Evolutionary conservation across 2,797 vertebrate genomes (phyloP).

Genomic region (Channa striata): DNA sequence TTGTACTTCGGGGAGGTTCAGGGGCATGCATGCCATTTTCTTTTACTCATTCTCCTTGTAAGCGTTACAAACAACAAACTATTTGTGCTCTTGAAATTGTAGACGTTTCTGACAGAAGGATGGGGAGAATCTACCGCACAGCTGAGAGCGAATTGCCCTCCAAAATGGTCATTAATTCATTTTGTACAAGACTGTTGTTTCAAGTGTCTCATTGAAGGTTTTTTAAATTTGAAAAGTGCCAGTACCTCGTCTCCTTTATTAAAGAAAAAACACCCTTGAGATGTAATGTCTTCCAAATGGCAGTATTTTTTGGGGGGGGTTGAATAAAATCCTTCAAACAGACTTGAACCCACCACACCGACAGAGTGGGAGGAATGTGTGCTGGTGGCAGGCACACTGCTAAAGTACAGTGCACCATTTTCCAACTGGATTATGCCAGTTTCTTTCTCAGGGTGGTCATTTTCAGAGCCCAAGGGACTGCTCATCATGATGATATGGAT

Average conservation of each 20-base stretch:
- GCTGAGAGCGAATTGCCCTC: slow-evolving; percentile 1
- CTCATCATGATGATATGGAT: slow-evolving; percentile 60
- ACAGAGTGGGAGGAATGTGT: slow-evolving; percentile 71
- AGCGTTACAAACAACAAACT: slow-evolving; percentile 26
- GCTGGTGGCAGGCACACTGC: slow-evolving; percentile 61
- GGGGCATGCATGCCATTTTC: slow-evolving; percentile 48
- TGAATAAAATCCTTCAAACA: slow-evolving; percentile 45
- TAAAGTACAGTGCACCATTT: slow-evolving; percentile 61
- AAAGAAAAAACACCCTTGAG: slow-evolving; percentile 12
- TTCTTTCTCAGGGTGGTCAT: slow-evolving; percentile 66
- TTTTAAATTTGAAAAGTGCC: slow-evolving; percentile 6
- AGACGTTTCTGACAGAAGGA: slow-evolving; percentile 17
- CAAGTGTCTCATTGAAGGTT: slow-evolving; percentile 13
- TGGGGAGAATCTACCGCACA: not conserved
- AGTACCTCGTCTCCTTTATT: slow-evolving; percentile 13
- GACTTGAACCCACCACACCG: slow-evolving; percentile 61
- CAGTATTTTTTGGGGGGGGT: slow-evolving; percentile 21
- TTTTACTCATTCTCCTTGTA: slow-evolving; percentile 37
- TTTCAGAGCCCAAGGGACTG: slow-evolving; percentile 57
- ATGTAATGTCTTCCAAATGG: slow-evolving; percentile 49
- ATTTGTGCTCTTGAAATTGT: slow-evolving; percentile 21
- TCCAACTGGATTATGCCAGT: slow-evolving; percentile 65
- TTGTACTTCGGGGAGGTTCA: slow-evolving; percentile 62
- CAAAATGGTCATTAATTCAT: slow-evolving; percentile 25
- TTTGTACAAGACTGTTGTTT: slow-evolving; percentile 28